Base-by-base conservation (phyloP, 2,888 invertebrate genomes). In the Agrochola lota region DNA sequence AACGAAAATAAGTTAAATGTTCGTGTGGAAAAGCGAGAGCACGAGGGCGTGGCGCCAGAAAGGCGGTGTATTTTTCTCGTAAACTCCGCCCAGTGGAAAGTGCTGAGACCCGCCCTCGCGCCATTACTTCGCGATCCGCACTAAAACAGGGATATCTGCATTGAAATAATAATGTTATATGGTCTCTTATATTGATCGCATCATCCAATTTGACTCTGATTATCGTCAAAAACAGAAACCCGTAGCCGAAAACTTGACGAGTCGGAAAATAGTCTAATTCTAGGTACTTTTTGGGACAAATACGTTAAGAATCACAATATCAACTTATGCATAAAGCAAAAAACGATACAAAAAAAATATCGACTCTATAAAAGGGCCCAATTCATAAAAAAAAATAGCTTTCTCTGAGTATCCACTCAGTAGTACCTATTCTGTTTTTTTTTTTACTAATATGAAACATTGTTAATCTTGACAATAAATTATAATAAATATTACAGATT, bases 31-130 rank as follows among this genome's bases (percentile, higher is more conserved):
- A 83, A 80, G 82, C 80, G 90, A 90, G 88, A 89, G 86, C 84
- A 75, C 83, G 85, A 93, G 92, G 96, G 96, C 96, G 96, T 96
- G 96, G 95, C 93, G 64, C 66, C 82, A 73, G 89, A 90, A 94
- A 95, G 96, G 96, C 96, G 96, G 93, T 90, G 86, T 87, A 95
- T 96, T 96, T 96, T 96, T 96, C 94, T 93, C 91, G 77, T 75
- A 88, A 91, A 92, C 96, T 91, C 96, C 96, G 95, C 96, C 96
- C 96, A 95, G 91, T 82, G 85, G 93, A 95, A 95, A 95, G 93
- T 91, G 90, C 72, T 71, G 63, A 67, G 80, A 90, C 89, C 91
- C 95, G 94, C 96, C 95, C 94, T 91, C 86, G 85, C 94, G 94
- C 95, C 95, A 95, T 96, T 94, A 89, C 89, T 81, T 88, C 87